Conservation (phyloP, 2,797 vertebrate species). For the Poeciliopsis gracilis region DNA sequence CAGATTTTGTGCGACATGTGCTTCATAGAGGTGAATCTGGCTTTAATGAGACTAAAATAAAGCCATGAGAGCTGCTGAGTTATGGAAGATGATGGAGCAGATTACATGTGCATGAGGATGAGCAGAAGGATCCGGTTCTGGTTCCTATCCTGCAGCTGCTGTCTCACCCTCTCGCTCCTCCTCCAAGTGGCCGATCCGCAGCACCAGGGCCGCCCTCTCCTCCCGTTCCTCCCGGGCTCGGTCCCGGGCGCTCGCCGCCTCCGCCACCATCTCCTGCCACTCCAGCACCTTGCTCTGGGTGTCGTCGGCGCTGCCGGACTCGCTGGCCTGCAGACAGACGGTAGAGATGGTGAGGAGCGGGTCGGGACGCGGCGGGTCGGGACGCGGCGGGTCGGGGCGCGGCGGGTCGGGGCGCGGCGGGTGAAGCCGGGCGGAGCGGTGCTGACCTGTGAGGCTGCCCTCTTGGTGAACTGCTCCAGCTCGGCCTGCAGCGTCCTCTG, state of each 20-base stretch:
- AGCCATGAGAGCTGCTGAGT: neutral
- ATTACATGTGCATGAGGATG: neutral
- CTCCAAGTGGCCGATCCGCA: conserved; percentile 90
- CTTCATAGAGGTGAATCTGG: neutral
- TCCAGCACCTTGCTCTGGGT: conserved; percentile 88
- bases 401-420: neutral
- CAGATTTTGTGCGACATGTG: too few relatives aligned
- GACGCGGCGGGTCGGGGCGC: neutral
- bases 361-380: neutral
- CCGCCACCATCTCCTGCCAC: conserved; percentile 88
- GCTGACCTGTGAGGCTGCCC: conserved; percentile 90
- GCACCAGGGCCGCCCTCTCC: conserved; percentile 83
- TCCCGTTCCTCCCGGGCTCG: conserved; percentile 84
- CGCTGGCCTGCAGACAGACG: conserved; percentile 81
- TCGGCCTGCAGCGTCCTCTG: conserved; percentile 91
- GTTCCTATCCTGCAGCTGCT: neutral
- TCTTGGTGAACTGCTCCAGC: conserved; percentile 91
- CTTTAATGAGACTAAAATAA: neutral
- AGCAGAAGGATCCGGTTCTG: neutral
- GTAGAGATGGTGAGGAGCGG: neutral
- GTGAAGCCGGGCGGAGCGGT: neutral
- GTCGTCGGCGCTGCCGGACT: conserved; percentile 90
- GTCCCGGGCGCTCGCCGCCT: conserved; percentile 80
- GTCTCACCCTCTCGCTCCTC: conserved; percentile 92
- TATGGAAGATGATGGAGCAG: conserved; percentile 2